Evolutionary conservation across 53 echinoderm and acorn worm species (phyloP), one percentile per base, ranked within the genome.

Genomic region (Glandiceps talaboti): DNA sequence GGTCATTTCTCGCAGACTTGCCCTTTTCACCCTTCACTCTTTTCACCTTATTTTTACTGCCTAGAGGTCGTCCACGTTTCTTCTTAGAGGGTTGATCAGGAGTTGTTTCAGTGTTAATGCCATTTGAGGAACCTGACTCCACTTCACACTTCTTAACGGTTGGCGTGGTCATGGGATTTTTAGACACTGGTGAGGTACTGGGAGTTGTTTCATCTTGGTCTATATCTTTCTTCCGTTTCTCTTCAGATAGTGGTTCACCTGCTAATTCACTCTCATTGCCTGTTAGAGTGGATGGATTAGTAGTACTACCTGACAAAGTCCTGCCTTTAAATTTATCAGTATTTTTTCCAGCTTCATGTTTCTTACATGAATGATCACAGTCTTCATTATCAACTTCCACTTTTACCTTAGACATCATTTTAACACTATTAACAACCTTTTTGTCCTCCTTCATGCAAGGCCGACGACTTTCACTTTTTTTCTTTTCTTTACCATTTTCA

Each of bases 31-130:
- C 88, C 31, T 86, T 45, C 6, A 78, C 84, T 76, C 85, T 83
- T 73, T 81, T 90, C 27, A 80, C 73, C 85, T 79, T 93, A 79
- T 86, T 84, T 33, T 89, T 93, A 76, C 89, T 93, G n/a, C 95
- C 95, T 0, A 85, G 85, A 14, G 97, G 93, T 76, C 97, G 82
- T 14, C 97, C 91, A 14, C 89, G 83, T 83, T 89, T 87, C 31
- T 92, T 90, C 64, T 82, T 94, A 33, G 85, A 64, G 14, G 86
- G 83, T 27, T 81, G 83, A 29, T 88, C 77, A n/a, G 86, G 82
- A 0, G 89, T 81, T 0, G 79, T 32, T 29, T 29, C 82, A 27
- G 79, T 77, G 31, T 80, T 77, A 30, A 72, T 74, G 31, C 77
- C 32, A 1, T 31, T 74, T 29, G 79, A 73, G 31, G 81, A 77